Conservation (phyloP, 2,113 vertebrate species). For the Indicator maculatus region DNA sequence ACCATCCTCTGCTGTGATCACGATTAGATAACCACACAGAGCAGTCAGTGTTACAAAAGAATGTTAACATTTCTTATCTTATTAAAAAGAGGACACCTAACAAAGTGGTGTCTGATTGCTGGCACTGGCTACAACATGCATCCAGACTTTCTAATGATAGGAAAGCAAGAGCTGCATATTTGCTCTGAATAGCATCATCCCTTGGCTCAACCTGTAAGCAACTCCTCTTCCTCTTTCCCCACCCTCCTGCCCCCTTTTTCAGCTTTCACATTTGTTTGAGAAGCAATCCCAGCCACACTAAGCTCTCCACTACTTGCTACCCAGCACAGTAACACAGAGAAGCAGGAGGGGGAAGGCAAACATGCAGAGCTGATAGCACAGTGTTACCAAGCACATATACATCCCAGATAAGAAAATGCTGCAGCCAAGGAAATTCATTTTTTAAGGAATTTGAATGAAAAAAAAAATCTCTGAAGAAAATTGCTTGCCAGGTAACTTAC, state of each 20-base stretch:
- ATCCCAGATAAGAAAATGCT: background rate
- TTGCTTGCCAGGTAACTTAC: conserved; percentile 80
- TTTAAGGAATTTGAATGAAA: background rate
- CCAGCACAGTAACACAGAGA: background rate
- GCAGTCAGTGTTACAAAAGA: background rate
- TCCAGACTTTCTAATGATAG: background rate
- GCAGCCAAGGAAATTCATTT: background rate
- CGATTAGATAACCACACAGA: background rate
- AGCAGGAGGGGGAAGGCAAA: background rate
- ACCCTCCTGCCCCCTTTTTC: background rate
- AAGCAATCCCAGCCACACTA: background rate
- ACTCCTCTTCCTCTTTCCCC: background rate
- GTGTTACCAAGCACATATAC: background rate
- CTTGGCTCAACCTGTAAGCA: background rate
- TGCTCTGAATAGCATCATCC: background rate
- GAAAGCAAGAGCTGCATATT: background rate
- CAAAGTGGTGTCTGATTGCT: background rate
- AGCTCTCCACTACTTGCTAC: background rate
- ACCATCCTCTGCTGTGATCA: background rate
- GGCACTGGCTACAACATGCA: background rate
- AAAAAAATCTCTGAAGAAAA: background rate
- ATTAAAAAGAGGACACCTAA: background rate
- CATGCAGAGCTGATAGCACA: background rate
- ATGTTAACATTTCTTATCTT: background rate
- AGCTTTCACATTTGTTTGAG: background rate